Percentiles rank a stretch among this genome's conserved stretches.
Conservation (phyloP, 2,888 invertebrate species). For the Emesis castigata region DNA sequence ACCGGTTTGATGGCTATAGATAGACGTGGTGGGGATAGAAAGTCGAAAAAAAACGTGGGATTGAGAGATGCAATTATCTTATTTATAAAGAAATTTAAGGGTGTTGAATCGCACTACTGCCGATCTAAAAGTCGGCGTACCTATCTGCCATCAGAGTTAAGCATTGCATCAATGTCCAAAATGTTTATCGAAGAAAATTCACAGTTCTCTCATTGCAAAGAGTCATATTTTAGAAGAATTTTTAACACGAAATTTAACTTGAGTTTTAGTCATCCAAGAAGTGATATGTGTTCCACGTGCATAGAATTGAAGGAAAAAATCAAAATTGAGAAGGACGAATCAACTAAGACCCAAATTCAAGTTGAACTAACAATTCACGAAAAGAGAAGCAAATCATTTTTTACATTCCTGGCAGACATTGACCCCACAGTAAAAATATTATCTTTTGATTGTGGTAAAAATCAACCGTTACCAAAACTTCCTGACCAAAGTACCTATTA, state of each 20-base stretch:
- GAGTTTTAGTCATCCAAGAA: constrained; percentile 40
- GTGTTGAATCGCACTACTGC: constrained; percentile 55
- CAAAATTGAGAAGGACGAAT: constrained; percentile 1
- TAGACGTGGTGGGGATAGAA: constrained; percentile 17
- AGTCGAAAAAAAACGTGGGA: constrained; percentile 38
- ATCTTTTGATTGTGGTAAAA: constrained; percentile 4
- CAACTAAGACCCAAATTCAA: background rate
- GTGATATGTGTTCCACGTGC: constrained; percentile 39
- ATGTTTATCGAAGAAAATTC: constrained; percentile 46
- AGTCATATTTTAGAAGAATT: constrained; percentile 53
- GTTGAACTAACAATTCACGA: background rate
- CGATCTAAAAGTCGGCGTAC: constrained; percentile 51
- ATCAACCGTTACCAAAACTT: background rate
- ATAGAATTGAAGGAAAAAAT: constrained; percentile 17
- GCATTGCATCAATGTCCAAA: constrained; percentile 51
- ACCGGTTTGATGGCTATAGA: constrained; percentile 5
- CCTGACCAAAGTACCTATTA: background rate
- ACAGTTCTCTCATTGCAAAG: constrained; percentile 39
- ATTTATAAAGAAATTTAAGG: constrained; percentile 58
- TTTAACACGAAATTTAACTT: constrained; percentile 43
- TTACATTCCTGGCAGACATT: background rate
- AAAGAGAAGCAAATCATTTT: background rate
- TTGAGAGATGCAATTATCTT: constrained; percentile 29
- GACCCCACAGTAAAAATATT: constrained; percentile 9
- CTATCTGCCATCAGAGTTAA: constrained; percentile 41